Percentiles rank a stretch among this genome's conserved stretches.
Conservation (phyloP, 2,888 invertebrate species). For the Penaeus monodon region DNA sequence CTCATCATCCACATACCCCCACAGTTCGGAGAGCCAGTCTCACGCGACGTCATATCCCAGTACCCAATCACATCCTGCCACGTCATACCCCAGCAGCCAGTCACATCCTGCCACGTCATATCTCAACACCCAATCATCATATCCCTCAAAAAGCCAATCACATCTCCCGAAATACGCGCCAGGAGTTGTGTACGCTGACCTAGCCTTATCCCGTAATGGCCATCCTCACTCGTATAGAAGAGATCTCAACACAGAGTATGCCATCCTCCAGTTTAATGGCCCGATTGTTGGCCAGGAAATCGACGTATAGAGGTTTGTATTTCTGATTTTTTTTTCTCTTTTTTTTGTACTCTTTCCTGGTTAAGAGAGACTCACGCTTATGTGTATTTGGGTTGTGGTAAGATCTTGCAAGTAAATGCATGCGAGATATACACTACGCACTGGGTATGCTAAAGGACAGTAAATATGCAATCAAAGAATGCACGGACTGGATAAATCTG, state of each 20-base stretch:
- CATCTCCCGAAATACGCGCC: conserved; percentile 43
- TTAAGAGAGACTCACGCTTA: too few relatives aligned
- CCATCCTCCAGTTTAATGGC: conserved; percentile 66
- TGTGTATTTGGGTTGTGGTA: too few relatives aligned
- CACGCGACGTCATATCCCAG: conserved; percentile 44
- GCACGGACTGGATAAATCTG: too few relatives aligned
- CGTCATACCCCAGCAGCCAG: conserved; percentile 49
- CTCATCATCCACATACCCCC: conserved; percentile 52
- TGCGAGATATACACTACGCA: too few relatives aligned
- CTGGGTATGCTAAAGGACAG: too few relatives aligned
- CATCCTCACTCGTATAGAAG: conserved; percentile 53
- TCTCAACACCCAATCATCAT: conserved; percentile 19
- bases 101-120: conserved; percentile 46
- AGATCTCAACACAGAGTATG: conserved; percentile 65
- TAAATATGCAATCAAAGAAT: too few relatives aligned
- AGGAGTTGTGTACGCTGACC: conserved; percentile 55
- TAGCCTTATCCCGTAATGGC: conserved; percentile 54
- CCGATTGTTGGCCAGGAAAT: conserved; percentile 76
- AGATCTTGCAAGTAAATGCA: too few relatives aligned
- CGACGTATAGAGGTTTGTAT: conserved; percentile 72
- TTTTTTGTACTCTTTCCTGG: too few relatives aligned
- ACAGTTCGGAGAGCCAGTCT: conserved; percentile 47
- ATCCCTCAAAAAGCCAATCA: conserved; percentile 37
- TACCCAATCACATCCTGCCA: conserved; percentile 45
- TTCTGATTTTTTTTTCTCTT: background rate